Base-by-base conservation (phyloP, 1,140 invertebrate genomes). In the Drosophila lini region DNA sequence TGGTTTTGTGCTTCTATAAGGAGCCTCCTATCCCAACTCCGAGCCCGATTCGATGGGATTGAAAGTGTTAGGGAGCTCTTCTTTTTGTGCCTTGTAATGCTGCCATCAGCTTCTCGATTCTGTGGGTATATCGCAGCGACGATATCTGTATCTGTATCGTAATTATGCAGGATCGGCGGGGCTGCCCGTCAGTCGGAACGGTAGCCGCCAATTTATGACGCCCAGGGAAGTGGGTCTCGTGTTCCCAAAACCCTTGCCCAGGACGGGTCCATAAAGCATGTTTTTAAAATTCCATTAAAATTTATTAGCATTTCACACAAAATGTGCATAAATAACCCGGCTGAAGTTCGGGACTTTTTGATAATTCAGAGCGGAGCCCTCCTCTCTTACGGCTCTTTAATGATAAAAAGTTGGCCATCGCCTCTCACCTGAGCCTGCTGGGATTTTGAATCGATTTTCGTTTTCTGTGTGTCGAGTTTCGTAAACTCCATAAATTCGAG, bases 201-300 rank as follows among this genome's bases (percentile, higher is more conserved):
- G 74, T 68, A 78, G 74, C 74, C 56, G 40, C 63, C 63, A 78
- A 78, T 76, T 76, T 76, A 76, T 68, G 62, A 76, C 73, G 76
- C 74, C 74, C 48, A 22, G 52, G 44, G 28, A 65, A 16, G 53
- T 55, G 52, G 52, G 52, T 55, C 52, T 53, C 50, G 32, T 13
- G 31, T 0, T 22, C 11, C 2, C 32, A 32, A 32, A 9, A 9
- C 50, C 32, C 16, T 63, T 65, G 47, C 41, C 42, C 42, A 59
- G 42, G 42, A 57, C 40, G 48, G 47, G 74, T 70, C 64, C 62
- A 75, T 88, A 89, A 88, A 89, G 84, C 85, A 84, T 89, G 84
- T 89, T 89, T 88, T 89, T 89, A 89, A 89, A 89, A 89, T 89
- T 89, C 84, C 84, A 89, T 89, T 89, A 89, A 89, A 89, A 89